Evolutionary conservation across 2,113 vertebrate species (phyloP), one percentile per base, ranked within the genome.

Genomic region (Balaenoptera acutorostrata): DNA sequence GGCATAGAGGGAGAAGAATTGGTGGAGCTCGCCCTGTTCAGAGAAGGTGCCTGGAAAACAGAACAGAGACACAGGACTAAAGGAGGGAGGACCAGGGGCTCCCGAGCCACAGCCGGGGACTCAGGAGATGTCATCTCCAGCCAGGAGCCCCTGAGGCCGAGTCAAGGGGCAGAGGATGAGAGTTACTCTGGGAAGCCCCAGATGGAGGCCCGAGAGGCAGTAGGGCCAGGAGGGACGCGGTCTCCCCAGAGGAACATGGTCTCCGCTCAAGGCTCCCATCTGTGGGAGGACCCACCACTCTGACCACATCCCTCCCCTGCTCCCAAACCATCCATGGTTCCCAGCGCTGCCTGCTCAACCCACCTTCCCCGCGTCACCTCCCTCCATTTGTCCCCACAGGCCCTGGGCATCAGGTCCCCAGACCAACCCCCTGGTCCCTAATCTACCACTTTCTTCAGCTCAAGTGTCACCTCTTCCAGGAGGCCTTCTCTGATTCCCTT

Each of bases 51-150:
- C 69, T 36, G 6, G 41, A 52, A 72, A 64, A 31, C 25, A 59
- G 33, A 64, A 33, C 9, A 49, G 33, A 10, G 29, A 25, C 57
- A 25, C 57, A 46, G 2, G 12, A 23, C 17, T n/a, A 49, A 17
- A 59, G 69, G 44, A 74, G 27, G 41, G 23, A 36, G 18, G 20
- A 5, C 23, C 4, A 0, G 6, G 31, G 41, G 31, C 31, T 15
- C 33, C 39, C 1, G 15, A 31, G 12, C 44, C 59, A 17, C 36
- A 59, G 46, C 36, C 69, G 5, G 17, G 46, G 36, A 25, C 59
- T 17, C 0, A 1, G 3, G 49, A 13, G 23, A 59, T 3, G 1
- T 15, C 0, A 0, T 61, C 52, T 80, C 6, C 41, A 36, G 33
- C 8, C 6, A 2, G 8, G 29, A 90, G 10, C 11, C n/a, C 81